These are phyloP conservation scores for Pachypsylla venusta DNA, from an alignment of 1,140 invertebrate species.

Conservation along the genomic window DNA sequence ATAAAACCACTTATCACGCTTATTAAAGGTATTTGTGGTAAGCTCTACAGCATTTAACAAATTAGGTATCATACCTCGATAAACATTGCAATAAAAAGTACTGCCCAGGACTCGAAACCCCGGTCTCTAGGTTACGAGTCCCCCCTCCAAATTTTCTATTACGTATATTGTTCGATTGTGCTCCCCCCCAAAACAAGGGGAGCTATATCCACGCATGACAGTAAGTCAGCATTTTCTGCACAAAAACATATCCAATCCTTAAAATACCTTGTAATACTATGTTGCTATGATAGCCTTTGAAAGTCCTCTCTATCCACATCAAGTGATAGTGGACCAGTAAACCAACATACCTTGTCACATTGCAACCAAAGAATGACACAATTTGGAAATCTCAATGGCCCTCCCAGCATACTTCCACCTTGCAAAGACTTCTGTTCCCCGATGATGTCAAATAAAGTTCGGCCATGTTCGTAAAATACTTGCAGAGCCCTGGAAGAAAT, in stretches of 20 bases:
- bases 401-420: constrained; percentile 47
- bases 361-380: constrained; percentile 66
- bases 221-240: background rate
- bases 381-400: constrained; percentile 52
- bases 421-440: constrained; percentile 47
- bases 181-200: background rate
- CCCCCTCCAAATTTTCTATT: no score
- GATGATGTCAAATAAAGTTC: constrained; percentile 52
- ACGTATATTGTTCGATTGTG: no score
- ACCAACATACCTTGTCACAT: constrained; percentile 50
- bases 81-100: no score
- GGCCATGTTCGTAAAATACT: constrained; percentile 47
- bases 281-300: background rate
- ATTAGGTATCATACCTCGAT: no score
- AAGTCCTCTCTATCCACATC: background rate
- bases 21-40: no score
- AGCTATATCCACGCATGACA: background rate
- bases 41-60: no score
- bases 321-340: constrained; percentile 4
- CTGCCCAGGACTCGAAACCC: no score
- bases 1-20: no score
- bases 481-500: constrained; percentile 48
- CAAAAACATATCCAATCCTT: background rate
- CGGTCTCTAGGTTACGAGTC: no score
- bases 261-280: background rate